These are phyloP conservation scores for Characodon lateralis DNA, from an alignment of 2,797 vertebrate genomes.

Conservation along the genomic window DNA sequence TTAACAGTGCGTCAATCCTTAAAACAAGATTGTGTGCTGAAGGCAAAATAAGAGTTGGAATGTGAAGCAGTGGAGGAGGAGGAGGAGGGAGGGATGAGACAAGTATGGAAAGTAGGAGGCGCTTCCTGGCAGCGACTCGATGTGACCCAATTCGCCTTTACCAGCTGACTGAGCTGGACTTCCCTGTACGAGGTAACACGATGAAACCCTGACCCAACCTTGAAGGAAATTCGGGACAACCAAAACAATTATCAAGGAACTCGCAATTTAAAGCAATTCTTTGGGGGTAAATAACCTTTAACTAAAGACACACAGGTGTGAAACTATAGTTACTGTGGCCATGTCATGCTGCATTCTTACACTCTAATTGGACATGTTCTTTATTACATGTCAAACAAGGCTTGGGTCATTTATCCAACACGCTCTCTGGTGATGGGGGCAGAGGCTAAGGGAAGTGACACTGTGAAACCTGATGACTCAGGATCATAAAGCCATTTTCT, in stretches of 20 bases:
- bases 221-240: neutral
- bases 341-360: neutral
- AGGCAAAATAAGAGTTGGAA: constrained; percentile 21
- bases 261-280: neutral
- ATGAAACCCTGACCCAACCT: neutral
- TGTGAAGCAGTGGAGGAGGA: constrained; percentile 8
- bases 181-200: constrained; percentile 9
- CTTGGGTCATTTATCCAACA: neutral
- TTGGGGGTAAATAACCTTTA: neutral
- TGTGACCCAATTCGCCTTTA: constrained; percentile 73
- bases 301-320: neutral
- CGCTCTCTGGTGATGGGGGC: neutral
- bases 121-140: constrained; percentile 59
- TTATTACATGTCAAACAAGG: constrained; percentile 3
- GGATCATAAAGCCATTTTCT: constrained; percentile 46
- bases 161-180: constrained; percentile 68
- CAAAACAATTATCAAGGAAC: neutral
- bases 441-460: constrained; percentile 26
- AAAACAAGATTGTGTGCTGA: constrained; percentile 2
- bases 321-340: too few species aligned
- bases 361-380: neutral
- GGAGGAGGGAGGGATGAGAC: constrained; percentile 18
- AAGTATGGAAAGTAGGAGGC: constrained; percentile 60
- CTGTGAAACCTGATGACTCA: constrained; percentile 57
- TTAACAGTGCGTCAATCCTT: constrained; percentile 15